Base-by-base conservation (phyloP, 1,140 invertebrate genomes). In the Macrobrachium rosenbergii region DNA sequence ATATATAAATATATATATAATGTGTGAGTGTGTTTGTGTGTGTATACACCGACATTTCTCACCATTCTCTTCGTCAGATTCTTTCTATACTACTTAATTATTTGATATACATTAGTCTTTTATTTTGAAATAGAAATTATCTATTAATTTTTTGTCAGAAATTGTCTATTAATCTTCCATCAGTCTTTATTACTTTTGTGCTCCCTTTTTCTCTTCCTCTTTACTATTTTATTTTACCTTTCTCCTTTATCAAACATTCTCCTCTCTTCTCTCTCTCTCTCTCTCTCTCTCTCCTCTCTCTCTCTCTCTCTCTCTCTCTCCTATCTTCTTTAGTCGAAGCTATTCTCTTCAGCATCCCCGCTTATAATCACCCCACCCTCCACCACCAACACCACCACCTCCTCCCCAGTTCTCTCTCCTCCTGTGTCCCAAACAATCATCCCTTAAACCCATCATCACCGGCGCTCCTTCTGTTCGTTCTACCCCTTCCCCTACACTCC, bases 221-320 rank as follows among this genome's bases (percentile, higher is more conserved):
- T 58, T 43, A 23, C 69, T n/a, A 28, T 43, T 21, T 28, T 67
- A 17, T 23, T 16, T 45, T 19, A 0, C 17, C n/a, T 19, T 28
- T 45, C 12, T 2, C 14, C 45, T 11, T 23, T n/a, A 17, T n/a
- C n/a, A 16, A 17, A 16, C n/a, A n/a, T 75, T 16, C 8, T 28
- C 7, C 62, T 63, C 62, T 21, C 28, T 21, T 63, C 62, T 63
- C 62, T 63, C 62, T 63, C 62, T 63, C 28, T 58, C n/a, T 63
- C 23, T 43, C n/a, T 58, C 19, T 43, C 64, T n/a, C 43, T 67
- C 64, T 63, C 37, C 79, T 14, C 63, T 43, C 79, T 81, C 58
- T n/a, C 63, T 60, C 19, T 45, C 63, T 60, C 28, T 43, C 79
- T 81, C 43, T 28, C 21, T 67, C 28, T 81, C 6, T n/a, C 0